Evolutionary conservation across 2,797 vertebrate genomes (phyloP), one percentile per base, ranked within the genome.

Genomic region (Malurus splendens): DNA sequence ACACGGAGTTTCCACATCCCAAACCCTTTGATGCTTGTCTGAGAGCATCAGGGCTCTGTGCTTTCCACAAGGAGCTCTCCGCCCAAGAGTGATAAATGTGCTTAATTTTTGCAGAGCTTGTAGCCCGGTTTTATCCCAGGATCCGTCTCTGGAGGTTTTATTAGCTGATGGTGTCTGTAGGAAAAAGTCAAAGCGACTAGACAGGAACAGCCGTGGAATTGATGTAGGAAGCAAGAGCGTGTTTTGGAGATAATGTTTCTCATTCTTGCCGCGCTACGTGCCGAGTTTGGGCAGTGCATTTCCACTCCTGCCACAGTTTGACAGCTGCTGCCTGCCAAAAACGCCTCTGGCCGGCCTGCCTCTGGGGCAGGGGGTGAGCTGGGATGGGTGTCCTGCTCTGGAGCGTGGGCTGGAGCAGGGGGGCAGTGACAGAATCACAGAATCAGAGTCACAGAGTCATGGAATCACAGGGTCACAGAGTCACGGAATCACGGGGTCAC

Each of bases 131-230:
- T 94, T 91, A 93, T 94, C 93, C 93, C 84, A 82, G 65, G 66
- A 89, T 94, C 87, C 22, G 90, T 87, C 88, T 94, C 90, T 87
- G 83, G 94, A 65, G 92, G 86, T 77, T 82, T 93, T 94, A 89
- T 85, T 90, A 95, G 85, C 86, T 86, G 88, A 91, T 92, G 94
- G 93, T 78, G 93, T 89, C 89, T 93, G 89, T 87, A 87, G 87
- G 92, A 95, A 92, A 91, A 92, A 95, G 85, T 93, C 90, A 93
- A 90, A 95, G 89, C 0, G 61, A 92, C 86, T 82, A 90, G 94
- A 94, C 91, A 89, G 82, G 89, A 91, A 81, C 90, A 87, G 93
- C 85, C 41, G 0, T 47, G 87, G 87, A 92, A 95, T 81, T 94
- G 93, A 94, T 95, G 94, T 94, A 75, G 85, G 92, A 83, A 93